Percentiles rank a stretch among this genome's conserved stretches.
These are phyloP conservation scores for Cheirogaleus major DNA, from an alignment of 2,797 vertebrate genomes.

Conservation along the genomic window DNA sequence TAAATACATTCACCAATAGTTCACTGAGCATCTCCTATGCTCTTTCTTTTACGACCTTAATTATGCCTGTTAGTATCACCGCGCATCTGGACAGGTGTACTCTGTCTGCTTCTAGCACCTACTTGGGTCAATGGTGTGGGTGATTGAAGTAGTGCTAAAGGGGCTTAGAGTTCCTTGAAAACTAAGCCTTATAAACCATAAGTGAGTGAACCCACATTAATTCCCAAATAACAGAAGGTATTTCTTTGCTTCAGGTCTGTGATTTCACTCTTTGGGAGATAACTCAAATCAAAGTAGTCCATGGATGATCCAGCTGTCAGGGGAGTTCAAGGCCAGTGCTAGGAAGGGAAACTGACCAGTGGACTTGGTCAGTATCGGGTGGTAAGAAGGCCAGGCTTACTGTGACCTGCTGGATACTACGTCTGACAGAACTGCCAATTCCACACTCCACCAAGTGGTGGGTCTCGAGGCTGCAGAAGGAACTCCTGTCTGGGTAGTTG, in stretches of 20 bases:
- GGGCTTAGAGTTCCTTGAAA: not conserved
- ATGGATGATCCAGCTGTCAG: not conserved
- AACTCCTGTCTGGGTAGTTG: not conserved
- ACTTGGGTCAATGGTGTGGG: not conserved
- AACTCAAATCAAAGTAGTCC: not conserved
- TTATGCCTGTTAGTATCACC: not conserved
- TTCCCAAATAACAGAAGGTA: not conserved
- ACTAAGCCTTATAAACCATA: not conserved
- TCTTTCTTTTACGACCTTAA: not conserved
- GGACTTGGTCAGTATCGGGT: not conserved
- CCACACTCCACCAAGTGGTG: not conserved
- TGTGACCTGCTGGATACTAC: not conserved
- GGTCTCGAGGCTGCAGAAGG: not conserved
- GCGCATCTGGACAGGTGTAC: not conserved
- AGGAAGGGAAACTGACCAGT: not conserved
- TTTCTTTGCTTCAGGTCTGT: slow-evolving; percentile 24
- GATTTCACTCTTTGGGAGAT: not conserved
- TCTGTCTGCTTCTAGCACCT: not conserved
- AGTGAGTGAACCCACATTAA: not conserved
- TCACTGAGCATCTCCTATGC: not conserved
- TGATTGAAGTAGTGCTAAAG: not conserved
- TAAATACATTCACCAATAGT: not conserved
- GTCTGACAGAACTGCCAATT: not conserved
- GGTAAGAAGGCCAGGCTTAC: not conserved
- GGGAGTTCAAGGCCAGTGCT: not conserved